phyloP scores from a whole-genome alignment of 2,797 vertebrate genomes.

The Anguilla megastoma region DNA sequence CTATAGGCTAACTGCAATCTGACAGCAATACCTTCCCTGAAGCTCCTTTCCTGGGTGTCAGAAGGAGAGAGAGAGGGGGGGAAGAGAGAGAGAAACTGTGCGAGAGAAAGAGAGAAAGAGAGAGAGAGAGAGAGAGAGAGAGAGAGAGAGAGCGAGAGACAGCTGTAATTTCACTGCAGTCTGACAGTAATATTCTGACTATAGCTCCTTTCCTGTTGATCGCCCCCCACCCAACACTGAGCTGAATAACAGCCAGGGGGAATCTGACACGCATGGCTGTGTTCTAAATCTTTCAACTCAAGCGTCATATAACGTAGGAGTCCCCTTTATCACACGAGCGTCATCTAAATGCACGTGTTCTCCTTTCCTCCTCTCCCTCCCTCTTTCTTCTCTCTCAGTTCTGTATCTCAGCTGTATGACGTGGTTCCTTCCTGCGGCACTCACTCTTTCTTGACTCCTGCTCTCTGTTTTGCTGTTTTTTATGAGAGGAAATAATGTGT shows the following conservation, averaged over 20 bases:
- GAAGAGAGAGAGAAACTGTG: neutral
- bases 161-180: neutral
- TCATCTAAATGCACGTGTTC: conserved; percentile 18
- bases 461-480: neutral
- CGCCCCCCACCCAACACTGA: neutral
- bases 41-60: neutral
- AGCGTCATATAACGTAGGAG: neutral
- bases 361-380: neutral
- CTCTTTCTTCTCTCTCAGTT: neutral
- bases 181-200: neutral
- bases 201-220: neutral
- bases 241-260: neutral
- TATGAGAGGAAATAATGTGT: neutral
- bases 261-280: conserved; percentile 1
- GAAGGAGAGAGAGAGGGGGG: neutral
- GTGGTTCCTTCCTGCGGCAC: neutral
- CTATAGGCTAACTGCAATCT: neutral
- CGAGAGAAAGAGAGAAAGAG: neutral
- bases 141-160: neutral
- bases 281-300: conserved; percentile 30
- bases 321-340: neutral
- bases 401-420: neutral
- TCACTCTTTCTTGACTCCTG: neutral
- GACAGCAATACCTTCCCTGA: neutral
- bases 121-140: neutral